phyloP scores from a whole-genome alignment of 2,113 vertebrate genomes.

The Rhinoptilus africanus region DNA sequence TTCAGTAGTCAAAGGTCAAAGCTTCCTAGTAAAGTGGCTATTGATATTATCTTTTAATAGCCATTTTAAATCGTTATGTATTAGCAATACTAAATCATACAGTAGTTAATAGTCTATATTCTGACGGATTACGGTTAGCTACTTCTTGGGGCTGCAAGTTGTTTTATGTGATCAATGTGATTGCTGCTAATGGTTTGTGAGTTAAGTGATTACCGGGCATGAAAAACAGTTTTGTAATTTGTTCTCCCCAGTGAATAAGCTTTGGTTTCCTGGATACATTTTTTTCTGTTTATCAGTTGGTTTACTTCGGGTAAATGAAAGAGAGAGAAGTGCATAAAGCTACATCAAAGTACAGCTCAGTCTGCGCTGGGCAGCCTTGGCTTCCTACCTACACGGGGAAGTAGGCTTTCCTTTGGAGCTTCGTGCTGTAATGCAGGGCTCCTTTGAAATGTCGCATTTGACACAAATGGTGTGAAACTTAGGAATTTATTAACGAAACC shows the following conservation, averaged over 20 bases:
- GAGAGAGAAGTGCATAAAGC: background rate
- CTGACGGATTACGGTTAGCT: background rate
- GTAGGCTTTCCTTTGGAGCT: background rate
- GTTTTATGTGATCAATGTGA: constrained; percentile 26
- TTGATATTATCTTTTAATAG: background rate
- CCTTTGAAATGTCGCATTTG: constrained; percentile 21
- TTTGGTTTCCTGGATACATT: constrained; percentile 43
- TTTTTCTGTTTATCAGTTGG: constrained; percentile 45
- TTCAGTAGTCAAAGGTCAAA: background rate
- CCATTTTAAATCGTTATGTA: background rate
- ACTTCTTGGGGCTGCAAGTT: background rate
- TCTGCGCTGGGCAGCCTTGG: background rate
- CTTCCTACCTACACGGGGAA: background rate
- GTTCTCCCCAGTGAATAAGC: background rate
- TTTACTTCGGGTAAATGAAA: constrained; percentile 24
- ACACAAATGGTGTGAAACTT: constrained; percentile 2
- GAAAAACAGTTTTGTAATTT: constrained; percentile 2
- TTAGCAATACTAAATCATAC: background rate
- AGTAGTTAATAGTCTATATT: background rate
- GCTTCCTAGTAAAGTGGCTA: background rate
- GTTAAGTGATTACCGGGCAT: constrained; percentile 30
- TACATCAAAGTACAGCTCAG: background rate
- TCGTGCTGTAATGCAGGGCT: background rate
- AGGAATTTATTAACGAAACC: background rate
- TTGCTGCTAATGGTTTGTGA: constrained; percentile 41